Base-by-base conservation (phyloP, 2,888 invertebrate species). In the Macrophya alboannulata region DNA sequence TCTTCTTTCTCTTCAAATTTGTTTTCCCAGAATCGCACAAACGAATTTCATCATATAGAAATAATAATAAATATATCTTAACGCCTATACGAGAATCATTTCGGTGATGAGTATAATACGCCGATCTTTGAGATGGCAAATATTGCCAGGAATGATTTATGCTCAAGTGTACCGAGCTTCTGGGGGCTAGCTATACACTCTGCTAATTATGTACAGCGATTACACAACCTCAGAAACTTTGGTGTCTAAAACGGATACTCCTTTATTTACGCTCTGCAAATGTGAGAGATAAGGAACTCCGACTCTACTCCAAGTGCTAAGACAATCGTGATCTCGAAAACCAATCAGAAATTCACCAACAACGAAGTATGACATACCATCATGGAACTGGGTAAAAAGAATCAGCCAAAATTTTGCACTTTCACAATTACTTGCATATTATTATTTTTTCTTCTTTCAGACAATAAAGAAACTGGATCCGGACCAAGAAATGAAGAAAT, bases 331-430 rank as follows among this genome's bases (percentile, higher is more conserved):
- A 37, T 25, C 31, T 31, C 12, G 15, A 21, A 37, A 55, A 55
- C 17, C 77, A 77, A 12, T 17, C 55, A 31, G 31, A 77, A n/a
- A 55, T 77, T 10, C 37, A 10, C 55, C n/a, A 31, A 15, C 77
- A 77, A 5, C 51, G 77, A 55, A 77, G 77, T 43, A 77, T 77
- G 79, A 79, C 40, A 37, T 40, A 79, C 21, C 15, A 40, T 10
- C 59, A 79, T 59, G 55, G 59, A 40, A n/a, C 17, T 0, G 21
- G 59, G 59, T 79, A 59, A 55, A 9, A 10, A 77, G 25, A 48
- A 43, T 51, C 76, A 45, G n/a, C 10, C 25, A 45, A 5, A n/a
- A 17, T 40, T 74, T 45, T 6, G n/a, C 25, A 40, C 43, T 43
- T 45, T 4, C 43, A 6, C 1, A 45, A 37, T 37, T 37, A 25